Evolutionary conservation across 2,888 invertebrate species (phyloP), one percentile per base, ranked within the genome.

Genomic region (Cryptus viduatorius): DNA sequence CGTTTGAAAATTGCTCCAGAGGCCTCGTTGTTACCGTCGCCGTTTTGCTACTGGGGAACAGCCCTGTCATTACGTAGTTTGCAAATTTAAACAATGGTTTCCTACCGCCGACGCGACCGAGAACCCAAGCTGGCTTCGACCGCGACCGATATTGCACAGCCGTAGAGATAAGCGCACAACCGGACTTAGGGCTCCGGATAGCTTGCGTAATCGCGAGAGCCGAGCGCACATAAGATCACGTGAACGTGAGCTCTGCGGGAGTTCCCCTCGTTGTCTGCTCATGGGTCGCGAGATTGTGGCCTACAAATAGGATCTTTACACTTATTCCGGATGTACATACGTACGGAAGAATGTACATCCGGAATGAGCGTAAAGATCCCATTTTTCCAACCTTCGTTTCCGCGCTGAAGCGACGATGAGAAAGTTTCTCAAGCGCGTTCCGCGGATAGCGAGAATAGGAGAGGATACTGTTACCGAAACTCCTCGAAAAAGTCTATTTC

Each of bases 11-110:
- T 84, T 82, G 84, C 79, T 79, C 59, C 76, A 48, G 37, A 37
- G 77, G 56, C 73, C 82, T 76, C 84, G 75, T 82, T 73, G 80
- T 64, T 14, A 31, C 37, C 37, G 65, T 24, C n/a, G 65, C 42
- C 42, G 65, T 37, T 65, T 65, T 64, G 19, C 75, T 24, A 61
- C 64, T 79, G 80, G 77, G 71, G 79, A 82, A 88, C 88, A 89
- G 89, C 88, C 91, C 90, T 88, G 90, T 91, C 90, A 92, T 93
- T 92, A 91, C 90, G 91, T 91, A 92, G 91, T 92, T 93, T 92
- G 92, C 91, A 89, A 93, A 92, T 93, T 92, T 92, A 93, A 92
- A 91, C 92, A 92, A 91, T 89, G 89, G 90, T 92, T 92, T 92
- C 90, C 92, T 90, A 91, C 91, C 88, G 89, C 89, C 87, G 82